phyloP scores from a whole-genome alignment of 2,797 vertebrate genomes.

The Morus bassanus region DNA sequence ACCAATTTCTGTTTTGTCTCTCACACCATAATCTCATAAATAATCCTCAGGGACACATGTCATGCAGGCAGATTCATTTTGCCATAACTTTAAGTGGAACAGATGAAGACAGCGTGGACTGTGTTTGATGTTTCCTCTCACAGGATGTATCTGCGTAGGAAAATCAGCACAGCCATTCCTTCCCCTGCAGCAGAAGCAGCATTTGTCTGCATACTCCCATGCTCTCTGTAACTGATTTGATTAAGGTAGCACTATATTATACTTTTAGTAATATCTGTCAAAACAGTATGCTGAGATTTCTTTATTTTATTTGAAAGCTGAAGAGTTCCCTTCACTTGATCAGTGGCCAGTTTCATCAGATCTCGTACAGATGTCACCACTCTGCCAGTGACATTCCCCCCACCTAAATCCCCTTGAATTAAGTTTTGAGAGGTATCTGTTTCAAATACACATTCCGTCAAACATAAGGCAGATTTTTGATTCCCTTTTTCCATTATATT shows the following conservation, averaged over 20 bases:
- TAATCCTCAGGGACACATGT: background rate
- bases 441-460: background rate
- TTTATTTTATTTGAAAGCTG: background rate
- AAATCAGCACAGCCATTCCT: background rate
- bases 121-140: background rate
- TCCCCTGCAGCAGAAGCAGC: background rate
- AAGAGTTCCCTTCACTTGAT: background rate
- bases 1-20: background rate
- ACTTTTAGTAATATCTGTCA: background rate
- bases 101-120: background rate
- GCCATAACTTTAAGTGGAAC: background rate
- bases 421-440: background rate
- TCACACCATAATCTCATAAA: background rate
- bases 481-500: background rate
- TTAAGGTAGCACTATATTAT: background rate
- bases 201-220: fast-evolving
- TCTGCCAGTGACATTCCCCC: background rate
- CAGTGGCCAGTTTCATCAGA: background rate
- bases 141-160: background rate
- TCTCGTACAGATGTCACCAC: background rate
- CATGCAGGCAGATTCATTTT: background rate
- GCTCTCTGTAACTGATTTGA: background rate
- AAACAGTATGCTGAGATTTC: background rate
- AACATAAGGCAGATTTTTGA: background rate
- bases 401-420: background rate